Conservation (phyloP, 2,797 vertebrate genomes). For the Myripristis murdjan region DNA sequence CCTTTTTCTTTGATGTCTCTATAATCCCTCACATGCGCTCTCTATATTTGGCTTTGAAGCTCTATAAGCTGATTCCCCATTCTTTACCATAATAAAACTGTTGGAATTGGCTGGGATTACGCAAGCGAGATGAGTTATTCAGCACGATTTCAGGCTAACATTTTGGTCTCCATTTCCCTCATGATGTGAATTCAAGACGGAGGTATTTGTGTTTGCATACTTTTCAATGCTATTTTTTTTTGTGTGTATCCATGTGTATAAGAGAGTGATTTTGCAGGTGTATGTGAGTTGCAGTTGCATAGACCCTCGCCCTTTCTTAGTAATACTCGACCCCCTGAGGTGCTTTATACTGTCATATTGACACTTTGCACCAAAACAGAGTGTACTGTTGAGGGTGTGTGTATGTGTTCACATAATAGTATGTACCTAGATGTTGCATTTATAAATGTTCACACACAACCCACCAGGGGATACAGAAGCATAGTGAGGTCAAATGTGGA, state of each 20-base stretch:
- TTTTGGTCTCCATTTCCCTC: background rate
- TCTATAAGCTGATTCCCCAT: constrained; percentile 70
- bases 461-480: background rate
- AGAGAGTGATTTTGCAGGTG: constrained; percentile 39
- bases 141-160: constrained; percentile 15
- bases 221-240: constrained; percentile 32
- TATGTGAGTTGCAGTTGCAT: constrained; percentile 53
- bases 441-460: constrained; percentile 1
- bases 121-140: constrained; percentile 26
- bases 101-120: constrained; percentile 70
- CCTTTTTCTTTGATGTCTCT: constrained; percentile 78
- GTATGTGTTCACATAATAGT: constrained; percentile 27
- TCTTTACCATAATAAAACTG: constrained; percentile 75
- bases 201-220: constrained; percentile 20
- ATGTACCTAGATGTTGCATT: constrained; percentile 6
- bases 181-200: background rate
- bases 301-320: constrained; percentile 24
- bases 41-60: constrained; percentile 81
- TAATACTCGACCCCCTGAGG: constrained; percentile 20
- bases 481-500: constrained; percentile 14
- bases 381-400: constrained; percentile 3
- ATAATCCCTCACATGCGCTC: constrained; percentile 77
- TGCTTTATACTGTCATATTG: constrained; percentile 28
- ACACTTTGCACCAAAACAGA: background rate
- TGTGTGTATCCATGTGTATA: constrained; percentile 31